Evolutionary conservation across 1,140 invertebrate genomes (phyloP), one percentile per base, ranked within the genome.

Genomic region (Triops longicaudatus): DNA sequence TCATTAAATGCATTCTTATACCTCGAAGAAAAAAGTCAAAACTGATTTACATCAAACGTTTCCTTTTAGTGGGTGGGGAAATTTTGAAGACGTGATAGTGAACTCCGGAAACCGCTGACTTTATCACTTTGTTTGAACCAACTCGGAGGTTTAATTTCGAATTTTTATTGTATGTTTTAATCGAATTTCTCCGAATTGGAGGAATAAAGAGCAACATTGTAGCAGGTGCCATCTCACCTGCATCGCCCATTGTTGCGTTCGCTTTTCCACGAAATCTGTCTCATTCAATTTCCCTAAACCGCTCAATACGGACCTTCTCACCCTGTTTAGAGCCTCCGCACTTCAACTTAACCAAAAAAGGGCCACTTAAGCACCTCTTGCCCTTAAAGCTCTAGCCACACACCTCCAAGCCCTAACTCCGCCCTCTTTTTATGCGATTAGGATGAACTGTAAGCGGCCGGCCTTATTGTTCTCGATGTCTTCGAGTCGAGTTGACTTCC

Each of bases 191-290:
- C 50, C 17, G 50, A 63, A 63, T 63, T 63, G 50, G 50, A 22
- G 50, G 22, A 5, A 17, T 17, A 63, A 12, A 63, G 50, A 63
- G n/a, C 17, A 22, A 63, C 22, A 63, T 14, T 63, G n/a, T 5
- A 5, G 50, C 50, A 63, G 50, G 50, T 63, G 50, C 50, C 50
- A 63, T 63, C 50, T 63, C 50, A 63, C 50, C 50, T 63, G 50
- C 50, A 17, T 63, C 50, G 50, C 50, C 31, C 50, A 63, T 63
- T 63, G 50, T 63, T n/a, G 50, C 0, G n/a, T 22, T 22, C 50
- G 50, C 50, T 63, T 63, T 63, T 63, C 50, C 50, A 63, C 50
- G 50, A 63, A 63, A 63, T 63, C 50, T 63, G 17, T 63, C 50
- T 63, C 50, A 63, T 63, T 63, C 50, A 63, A 63, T 63, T 63